A percentile compares a stretch with the other conserved stretches of the same genome.
Conservation (phyloP, 2,113 vertebrate genomes). For the Dasypus novemcinctus region DNA sequence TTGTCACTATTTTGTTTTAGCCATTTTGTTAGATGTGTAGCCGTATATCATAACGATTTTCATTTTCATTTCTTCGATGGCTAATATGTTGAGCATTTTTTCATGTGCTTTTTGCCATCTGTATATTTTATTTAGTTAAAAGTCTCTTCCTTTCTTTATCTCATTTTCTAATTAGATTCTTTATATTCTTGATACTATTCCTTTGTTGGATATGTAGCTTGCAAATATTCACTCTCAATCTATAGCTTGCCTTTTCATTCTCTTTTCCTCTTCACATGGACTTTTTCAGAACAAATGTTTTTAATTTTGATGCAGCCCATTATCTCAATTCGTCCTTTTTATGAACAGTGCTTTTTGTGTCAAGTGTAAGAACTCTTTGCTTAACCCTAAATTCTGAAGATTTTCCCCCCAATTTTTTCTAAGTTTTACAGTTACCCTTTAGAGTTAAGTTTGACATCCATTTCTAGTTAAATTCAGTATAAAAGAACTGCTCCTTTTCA, state of each 20-base stretch:
- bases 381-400: neutral
- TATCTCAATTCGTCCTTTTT: neutral
- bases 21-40: neutral
- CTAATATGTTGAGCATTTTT: neutral
- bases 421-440: neutral
- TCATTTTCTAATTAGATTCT: neutral
- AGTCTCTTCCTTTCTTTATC: neutral
- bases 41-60: neutral
- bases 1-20: neutral
- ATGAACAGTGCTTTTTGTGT: neutral
- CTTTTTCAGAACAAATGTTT: neutral
- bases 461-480: slow-evolving; percentile 29
- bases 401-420: neutral
- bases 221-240: slow-evolving; percentile 15
- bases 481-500: neutral
- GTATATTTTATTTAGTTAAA: neutral
- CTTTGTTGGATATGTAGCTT: slow-evolving; percentile 1
- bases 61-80: neutral
- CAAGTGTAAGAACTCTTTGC: neutral
- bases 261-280: neutral
- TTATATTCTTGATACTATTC: neutral
- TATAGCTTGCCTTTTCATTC: neutral
- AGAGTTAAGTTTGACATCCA: neutral
- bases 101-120: no score
- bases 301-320: neutral